Evolutionary conservation across 1,140 invertebrate species (phyloP).

Genomic region (Brachionus koreanus): DNA sequence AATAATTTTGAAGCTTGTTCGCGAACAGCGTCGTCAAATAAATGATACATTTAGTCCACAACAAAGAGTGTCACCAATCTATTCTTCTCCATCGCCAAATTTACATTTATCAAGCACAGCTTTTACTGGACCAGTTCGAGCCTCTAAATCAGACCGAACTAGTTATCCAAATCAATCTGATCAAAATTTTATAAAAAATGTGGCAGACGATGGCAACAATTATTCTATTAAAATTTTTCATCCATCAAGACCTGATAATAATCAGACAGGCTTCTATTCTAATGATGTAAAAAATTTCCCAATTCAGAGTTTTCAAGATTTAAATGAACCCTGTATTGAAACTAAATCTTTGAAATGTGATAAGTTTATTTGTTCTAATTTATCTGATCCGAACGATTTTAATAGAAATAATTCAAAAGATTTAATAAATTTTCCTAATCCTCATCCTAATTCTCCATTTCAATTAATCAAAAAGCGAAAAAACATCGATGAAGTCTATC

Average conservation of each 20-base stretch:
- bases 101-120: neutral
- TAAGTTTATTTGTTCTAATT: neutral
- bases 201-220: neutral
- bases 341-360: neutral
- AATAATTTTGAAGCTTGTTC: conserved; percentile 12
- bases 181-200: neutral
- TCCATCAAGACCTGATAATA: neutral
- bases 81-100: neutral
- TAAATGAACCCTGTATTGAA: neutral
- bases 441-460: neutral
- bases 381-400: neutral
- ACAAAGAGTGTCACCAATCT: neutral
- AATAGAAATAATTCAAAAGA: neutral
- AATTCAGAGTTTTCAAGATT: neutral
- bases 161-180: neutral
- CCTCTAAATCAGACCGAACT: neutral
- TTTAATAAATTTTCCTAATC: neutral
- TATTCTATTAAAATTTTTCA: neutral
- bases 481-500: neutral
- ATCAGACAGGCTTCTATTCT: neutral
- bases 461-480: neutral
- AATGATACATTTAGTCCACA: conserved; percentile 23
- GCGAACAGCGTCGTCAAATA: conserved; percentile 43
- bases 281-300: neutral
- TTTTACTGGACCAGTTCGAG: neutral